These are phyloP conservation scores for Vannuccia rotundouncinata DNA, from an alignment of 2,888 invertebrate species.

Conservation along the genomic window DNA sequence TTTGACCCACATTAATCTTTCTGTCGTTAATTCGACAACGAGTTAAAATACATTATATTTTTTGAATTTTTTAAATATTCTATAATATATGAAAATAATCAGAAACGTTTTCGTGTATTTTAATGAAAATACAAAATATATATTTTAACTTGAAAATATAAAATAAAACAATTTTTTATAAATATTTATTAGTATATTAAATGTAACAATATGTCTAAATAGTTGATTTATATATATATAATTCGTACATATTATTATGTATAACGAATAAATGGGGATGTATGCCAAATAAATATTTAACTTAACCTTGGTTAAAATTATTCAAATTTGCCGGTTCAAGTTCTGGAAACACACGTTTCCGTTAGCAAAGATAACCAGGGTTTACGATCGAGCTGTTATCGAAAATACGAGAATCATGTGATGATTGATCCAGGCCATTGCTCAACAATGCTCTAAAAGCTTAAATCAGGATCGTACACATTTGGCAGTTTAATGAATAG, in stretches of 20 bases:
- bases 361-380: slow-evolving; percentile 13
- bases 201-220: not conserved
- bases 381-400: not conserved
- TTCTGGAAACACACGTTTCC: not conserved
- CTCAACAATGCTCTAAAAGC: not conserved
- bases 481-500: slow-evolving; percentile 20
- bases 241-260: not conserved
- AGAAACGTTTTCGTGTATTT: not conserved
- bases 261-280: not conserved
- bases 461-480: not conserved
- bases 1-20: too few species aligned
- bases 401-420: slow-evolving; percentile 15
- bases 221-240: not conserved
- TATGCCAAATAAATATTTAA: not conserved
- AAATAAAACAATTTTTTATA: not conserved
- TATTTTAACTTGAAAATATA: not conserved
- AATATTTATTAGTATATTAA: not conserved
- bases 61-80: not conserved
- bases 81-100: not conserved
- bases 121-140: too few species aligned
- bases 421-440: slow-evolving; percentile 1
- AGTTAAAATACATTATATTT: too few species aligned
- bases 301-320: not conserved
- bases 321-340: not conserved
- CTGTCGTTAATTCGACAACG: too few species aligned